phyloP scores from a whole-genome alignment of 2,888 invertebrate species.

The Eurytoma adleriae region DNA sequence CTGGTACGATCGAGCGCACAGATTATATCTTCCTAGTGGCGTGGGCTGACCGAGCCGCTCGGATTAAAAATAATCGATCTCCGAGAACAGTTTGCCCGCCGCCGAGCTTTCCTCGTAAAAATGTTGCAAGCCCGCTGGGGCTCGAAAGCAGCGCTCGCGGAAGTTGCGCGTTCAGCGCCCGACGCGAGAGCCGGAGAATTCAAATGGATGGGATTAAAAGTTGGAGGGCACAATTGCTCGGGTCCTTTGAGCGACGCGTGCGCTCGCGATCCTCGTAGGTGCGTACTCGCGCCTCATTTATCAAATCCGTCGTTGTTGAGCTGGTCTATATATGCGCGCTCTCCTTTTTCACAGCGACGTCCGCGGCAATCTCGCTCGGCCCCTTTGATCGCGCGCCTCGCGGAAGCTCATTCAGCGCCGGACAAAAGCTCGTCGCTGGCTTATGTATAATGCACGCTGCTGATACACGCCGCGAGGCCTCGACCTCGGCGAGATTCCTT shows the following conservation, averaged over 20 bases:
- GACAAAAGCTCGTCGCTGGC: constrained; percentile 32
- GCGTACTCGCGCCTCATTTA: constrained; percentile 16
- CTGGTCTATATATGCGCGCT: neutral
- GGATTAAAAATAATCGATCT: no score
- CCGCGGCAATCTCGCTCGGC: neutral
- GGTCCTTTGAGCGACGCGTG: neutral
- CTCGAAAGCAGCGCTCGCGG: no score
- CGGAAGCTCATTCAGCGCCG: constrained; percentile 35
- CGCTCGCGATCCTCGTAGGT: neutral
- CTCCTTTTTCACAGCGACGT: neutral
- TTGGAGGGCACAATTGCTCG: no score
- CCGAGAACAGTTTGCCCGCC: no score
- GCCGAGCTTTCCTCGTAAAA: no score
- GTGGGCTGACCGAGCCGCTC: no score
- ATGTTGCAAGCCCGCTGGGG: no score
- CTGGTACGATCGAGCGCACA: neutral
- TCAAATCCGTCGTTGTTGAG: constrained; percentile 24
- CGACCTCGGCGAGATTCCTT: neutral
- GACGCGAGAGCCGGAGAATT: no score
- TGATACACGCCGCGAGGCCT: neutral
- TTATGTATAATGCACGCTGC: constrained; percentile 16
- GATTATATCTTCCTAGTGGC: no score
- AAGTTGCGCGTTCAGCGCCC: no score
- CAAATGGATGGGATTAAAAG: no score
- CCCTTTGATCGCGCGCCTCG: constrained; percentile 24